These are phyloP conservation scores for Cirrhinus molitorella DNA, from an alignment of 2,797 vertebrate species.

Conservation along the genomic window DNA sequence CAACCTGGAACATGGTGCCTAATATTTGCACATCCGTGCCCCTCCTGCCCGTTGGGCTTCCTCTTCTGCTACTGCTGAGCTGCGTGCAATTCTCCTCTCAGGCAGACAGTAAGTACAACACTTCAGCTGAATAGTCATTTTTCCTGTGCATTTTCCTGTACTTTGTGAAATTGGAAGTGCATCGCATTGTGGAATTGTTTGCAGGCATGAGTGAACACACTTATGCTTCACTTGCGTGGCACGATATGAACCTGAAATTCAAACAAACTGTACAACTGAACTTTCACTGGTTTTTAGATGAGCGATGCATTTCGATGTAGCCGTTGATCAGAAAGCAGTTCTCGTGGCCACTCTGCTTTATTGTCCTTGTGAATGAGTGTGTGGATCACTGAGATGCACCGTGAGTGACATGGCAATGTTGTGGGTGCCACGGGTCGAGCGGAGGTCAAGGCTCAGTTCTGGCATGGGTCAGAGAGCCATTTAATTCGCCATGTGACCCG, in stretches of 20 bases:
- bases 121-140: slow-evolving; percentile 36
- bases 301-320: not conserved
- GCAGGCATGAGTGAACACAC: slow-evolving; percentile 25
- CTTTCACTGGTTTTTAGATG: slow-evolving; percentile 3
- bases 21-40: slow-evolving; percentile 80
- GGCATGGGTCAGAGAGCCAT: slow-evolving; percentile 78
- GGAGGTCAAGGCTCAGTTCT: slow-evolving; percentile 60
- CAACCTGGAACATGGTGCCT: slow-evolving; percentile 90
- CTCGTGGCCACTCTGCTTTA: slow-evolving; percentile 48
- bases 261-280: slow-evolving; percentile 30
- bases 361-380: slow-evolving; percentile 67
- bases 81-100: slow-evolving; percentile 81
- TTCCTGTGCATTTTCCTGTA: slow-evolving; percentile 13
- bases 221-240: slow-evolving; percentile 11
- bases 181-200: slow-evolving; percentile 37
- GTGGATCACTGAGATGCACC: slow-evolving; percentile 56
- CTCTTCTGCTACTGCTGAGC: slow-evolving; percentile 81
- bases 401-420: slow-evolving; percentile 66
- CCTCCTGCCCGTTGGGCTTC: slow-evolving; percentile 77
- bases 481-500: slow-evolving; percentile 84
- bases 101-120: slow-evolving; percentile 88
- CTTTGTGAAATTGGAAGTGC: slow-evolving; percentile 39
- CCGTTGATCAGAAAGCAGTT: slow-evolving; percentile 32
- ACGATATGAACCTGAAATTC: slow-evolving; percentile 19
- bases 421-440: slow-evolving; percentile 58